phyloP scores from a whole-genome alignment of 2,888 invertebrate genomes.

The Orthonychiurus folsomi region DNA sequence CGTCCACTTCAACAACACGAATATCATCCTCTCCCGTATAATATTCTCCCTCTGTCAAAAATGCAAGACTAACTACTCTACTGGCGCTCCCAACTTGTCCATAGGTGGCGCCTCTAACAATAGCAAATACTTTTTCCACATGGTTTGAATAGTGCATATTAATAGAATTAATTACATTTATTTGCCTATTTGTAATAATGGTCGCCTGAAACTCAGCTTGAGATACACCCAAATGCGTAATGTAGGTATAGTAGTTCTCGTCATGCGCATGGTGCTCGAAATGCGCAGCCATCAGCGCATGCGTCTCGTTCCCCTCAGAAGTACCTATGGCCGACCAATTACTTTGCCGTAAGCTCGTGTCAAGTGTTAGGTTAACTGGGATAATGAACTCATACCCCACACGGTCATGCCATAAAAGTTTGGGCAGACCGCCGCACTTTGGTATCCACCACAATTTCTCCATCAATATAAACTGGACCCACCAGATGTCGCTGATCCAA shows the following conservation, averaged over 20 bases:
- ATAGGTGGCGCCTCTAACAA: constrained; percentile 11
- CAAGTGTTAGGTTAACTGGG: constrained; percentile 10
- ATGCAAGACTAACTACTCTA: constrained; percentile 13
- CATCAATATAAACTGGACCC: constrained; percentile 14
- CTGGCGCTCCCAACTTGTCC: constrained; percentile 4
- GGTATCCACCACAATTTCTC: background rate
- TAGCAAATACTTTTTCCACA: background rate
- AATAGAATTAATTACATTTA: background rate
- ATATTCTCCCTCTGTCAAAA: constrained; percentile 11
- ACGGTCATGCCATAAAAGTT: constrained; percentile 13
- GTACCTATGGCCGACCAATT: constrained; percentile 15
- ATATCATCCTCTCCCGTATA: constrained; percentile 12
- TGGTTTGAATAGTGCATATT: background rate
- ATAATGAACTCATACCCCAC: constrained; percentile 8
- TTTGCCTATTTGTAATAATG: background rate
- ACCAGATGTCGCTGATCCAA: constrained; percentile 16
- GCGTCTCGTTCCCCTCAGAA: constrained; percentile 15
- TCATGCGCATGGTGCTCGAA: background rate
- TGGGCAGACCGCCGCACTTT: background rate
- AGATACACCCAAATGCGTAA: constrained; percentile 3
- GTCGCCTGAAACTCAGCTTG: background rate
- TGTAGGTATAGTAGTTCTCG: constrained; percentile 14
- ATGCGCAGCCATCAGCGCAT: constrained; percentile 10
- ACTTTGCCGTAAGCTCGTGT: background rate
- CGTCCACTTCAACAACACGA: background rate